Percentiles rank a stretch among this genome's conserved stretches.
These are phyloP conservation scores for Gymnocephalus cernua DNA, from an alignment of 2,113 vertebrate species.

Conservation along the genomic window DNA sequence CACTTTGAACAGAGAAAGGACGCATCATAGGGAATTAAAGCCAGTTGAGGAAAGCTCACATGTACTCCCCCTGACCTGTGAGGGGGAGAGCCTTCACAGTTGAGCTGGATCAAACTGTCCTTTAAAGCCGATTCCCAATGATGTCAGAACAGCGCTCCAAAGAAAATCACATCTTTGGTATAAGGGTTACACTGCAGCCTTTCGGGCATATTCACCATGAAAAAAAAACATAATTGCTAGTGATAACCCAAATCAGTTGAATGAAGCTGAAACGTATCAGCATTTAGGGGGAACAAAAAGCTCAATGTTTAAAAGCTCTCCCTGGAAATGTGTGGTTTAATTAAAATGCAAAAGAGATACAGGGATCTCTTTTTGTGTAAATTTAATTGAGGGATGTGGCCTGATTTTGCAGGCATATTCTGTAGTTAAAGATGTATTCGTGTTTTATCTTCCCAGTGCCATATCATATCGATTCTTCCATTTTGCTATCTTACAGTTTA, in stretches of 20 bases:
- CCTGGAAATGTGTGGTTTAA: background rate
- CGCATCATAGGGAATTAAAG: constrained; percentile 7
- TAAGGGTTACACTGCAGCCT: background rate
- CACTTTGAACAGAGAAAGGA: background rate
- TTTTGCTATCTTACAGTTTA: background rate
- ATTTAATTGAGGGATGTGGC: background rate
- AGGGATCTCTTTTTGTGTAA: constrained; percentile 6
- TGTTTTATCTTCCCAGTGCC: background rate
- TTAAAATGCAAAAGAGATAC: background rate
- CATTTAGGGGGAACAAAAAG: constrained; percentile 16
- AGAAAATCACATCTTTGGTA: constrained; percentile 25
- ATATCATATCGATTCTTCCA: background rate
- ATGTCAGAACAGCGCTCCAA: constrained; percentile 30
- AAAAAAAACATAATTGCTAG: constrained; percentile 25
- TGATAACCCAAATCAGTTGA: background rate
- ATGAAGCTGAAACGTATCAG: constrained; percentile 22
- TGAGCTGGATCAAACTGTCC: constrained; percentile 20
- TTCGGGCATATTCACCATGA: background rate
- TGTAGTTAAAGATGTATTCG: background rate
- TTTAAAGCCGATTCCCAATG: constrained; percentile 17
- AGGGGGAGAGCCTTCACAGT: constrained; percentile 25
- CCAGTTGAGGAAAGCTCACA: constrained; percentile 2
- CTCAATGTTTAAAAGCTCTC: background rate
- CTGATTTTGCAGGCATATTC: background rate
- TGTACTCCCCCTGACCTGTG: constrained; percentile 32